These are phyloP conservation scores for Sminthopsis crassicaudata DNA, from an alignment of 2,113 vertebrate genomes.

Conservation along the genomic window DNA sequence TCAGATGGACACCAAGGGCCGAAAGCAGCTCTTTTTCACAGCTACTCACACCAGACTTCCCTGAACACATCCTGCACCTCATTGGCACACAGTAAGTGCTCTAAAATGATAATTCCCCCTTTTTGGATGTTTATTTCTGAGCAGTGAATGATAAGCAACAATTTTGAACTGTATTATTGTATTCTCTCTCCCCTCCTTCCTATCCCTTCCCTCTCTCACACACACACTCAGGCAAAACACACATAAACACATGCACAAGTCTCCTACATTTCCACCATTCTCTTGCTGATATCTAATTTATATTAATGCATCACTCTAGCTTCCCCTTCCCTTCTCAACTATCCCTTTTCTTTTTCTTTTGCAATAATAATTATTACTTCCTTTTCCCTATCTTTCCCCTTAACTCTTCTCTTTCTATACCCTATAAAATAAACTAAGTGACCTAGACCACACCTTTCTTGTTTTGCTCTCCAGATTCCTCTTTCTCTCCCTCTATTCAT, in stretches of 20 bases:
- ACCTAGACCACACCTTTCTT: background rate
- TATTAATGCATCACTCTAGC: background rate
- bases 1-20: no score
- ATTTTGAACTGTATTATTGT: background rate
- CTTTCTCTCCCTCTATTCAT: constrained; percentile 14
- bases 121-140: background rate
- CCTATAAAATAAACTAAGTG: background rate
- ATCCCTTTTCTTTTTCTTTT: background rate
- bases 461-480: background rate
- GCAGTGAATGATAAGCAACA: background rate
- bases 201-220: background rate
- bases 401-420: background rate
- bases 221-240: background rate
- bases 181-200: background rate
- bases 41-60: no score
- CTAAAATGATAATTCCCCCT: background rate
- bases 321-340: background rate
- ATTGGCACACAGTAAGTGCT: background rate
- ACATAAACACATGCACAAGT: background rate
- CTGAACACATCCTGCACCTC: no score
- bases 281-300: background rate
- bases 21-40: no score
- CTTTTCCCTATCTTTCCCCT: background rate
- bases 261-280: background rate
- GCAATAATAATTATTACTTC: background rate